Evolutionary conservation across 1,140 invertebrate species (phyloP).

Genomic region (Drosophila sp.): DNA sequence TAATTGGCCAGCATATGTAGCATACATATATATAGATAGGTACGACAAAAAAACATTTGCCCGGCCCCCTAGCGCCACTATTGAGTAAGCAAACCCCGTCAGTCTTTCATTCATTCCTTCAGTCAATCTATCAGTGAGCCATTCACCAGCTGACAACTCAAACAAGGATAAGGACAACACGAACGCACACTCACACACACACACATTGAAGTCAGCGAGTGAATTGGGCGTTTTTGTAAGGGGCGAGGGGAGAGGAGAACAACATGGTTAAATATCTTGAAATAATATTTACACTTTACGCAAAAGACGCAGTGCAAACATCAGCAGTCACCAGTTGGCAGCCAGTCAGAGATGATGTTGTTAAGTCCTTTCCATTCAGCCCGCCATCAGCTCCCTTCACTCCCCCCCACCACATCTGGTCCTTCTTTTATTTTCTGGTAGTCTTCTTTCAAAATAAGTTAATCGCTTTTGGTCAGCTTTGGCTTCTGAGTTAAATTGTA

Average conservation of each 20-base stretch:
- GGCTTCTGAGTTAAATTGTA: constrained; percentile 41
- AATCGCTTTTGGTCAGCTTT: constrained; percentile 51
- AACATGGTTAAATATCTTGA: constrained; percentile 76
- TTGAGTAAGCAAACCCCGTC: constrained; percentile 56
- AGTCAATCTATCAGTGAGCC: constrained; percentile 68
- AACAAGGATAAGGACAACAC: constrained; percentile 69
- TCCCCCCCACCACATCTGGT: background rate
- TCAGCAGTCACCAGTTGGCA: constrained; percentile 4
- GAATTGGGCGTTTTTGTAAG: constrained; percentile 2
- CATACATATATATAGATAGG: background rate
- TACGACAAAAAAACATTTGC: constrained; percentile 16
- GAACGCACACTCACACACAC: no score
- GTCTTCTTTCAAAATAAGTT: constrained; percentile 55
- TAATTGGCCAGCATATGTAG: constrained; percentile 60
- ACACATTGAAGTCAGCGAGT: background rate
- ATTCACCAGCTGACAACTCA: constrained; percentile 72
- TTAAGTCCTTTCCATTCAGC: background rate
- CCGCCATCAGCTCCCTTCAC: background rate
- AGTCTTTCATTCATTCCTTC: background rate
- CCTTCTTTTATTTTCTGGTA: background rate
- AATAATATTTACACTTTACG: constrained; percentile 79
- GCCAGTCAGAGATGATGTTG: constrained; percentile 6
- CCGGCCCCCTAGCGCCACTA: constrained; percentile 33
- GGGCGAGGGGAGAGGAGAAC: background rate
- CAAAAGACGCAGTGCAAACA: constrained; percentile 73